phyloP scores from a whole-genome alignment of 1,140 invertebrate species.

The Brachionus calyciflorus region DNA sequence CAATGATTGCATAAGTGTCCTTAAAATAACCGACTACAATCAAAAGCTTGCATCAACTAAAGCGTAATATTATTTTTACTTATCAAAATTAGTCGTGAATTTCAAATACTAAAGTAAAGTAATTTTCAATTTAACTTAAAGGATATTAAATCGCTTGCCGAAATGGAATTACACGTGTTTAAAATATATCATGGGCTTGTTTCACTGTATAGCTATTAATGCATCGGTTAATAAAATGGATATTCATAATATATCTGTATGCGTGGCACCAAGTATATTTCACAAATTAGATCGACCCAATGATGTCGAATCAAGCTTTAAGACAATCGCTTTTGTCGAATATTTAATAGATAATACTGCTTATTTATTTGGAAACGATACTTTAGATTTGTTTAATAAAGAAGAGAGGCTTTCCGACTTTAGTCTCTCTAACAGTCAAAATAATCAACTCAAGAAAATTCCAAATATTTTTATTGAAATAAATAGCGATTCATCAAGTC shows the following conservation, averaged over 20 bases:
- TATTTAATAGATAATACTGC: not conserved
- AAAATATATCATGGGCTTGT: slow-evolving; percentile 26
- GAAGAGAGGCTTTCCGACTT: too few species aligned
- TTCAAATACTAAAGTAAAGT: not conserved
- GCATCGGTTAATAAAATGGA: slow-evolving; percentile 34
- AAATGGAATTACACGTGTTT: slow-evolving; percentile 42
- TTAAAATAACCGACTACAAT: not conserved
- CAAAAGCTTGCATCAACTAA: slow-evolving; percentile 3
- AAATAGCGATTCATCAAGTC: not conserved
- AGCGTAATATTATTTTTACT: not conserved
- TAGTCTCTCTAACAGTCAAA: too few species aligned
- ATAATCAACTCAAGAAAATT: not conserved
- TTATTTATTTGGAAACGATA: slow-evolving; percentile 5
- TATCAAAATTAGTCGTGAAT: not conserved
- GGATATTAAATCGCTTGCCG: not conserved
- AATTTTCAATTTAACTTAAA: not conserved
- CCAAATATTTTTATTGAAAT: not conserved
- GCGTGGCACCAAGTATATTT: slow-evolving; percentile 39
- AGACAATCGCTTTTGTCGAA: slow-evolving; percentile 32
- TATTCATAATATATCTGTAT: slow-evolving; percentile 36
- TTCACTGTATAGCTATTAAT: not conserved
- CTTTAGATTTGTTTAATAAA: not conserved
- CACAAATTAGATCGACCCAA: slow-evolving; percentile 31
- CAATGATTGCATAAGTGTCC: not conserved
- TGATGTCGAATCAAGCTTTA: slow-evolving; percentile 39